These are phyloP conservation scores for Armadillidium nasatum DNA, from an alignment of 1,140 invertebrate species.

Conservation along the genomic window DNA sequence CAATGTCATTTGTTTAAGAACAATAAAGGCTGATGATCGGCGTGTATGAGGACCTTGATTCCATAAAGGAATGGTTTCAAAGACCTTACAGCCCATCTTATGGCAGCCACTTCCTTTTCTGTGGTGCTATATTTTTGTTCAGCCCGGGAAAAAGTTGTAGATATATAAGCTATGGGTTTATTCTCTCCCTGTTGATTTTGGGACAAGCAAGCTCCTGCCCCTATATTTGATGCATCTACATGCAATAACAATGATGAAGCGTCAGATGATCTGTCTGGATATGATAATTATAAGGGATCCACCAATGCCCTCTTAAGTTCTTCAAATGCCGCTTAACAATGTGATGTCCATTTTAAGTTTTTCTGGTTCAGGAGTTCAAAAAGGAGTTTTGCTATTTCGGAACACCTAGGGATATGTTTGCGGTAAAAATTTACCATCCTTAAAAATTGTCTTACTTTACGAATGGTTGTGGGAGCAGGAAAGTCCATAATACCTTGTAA, in stretches of 20 bases:
- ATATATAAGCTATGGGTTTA: neutral
- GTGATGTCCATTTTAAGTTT: too few species aligned
- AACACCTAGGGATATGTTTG: too few species aligned
- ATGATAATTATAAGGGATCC: too few species aligned
- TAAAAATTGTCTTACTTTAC: too few species aligned
- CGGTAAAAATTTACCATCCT: too few species aligned
- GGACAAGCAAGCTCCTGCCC: constrained; percentile 14
- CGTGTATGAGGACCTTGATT: neutral
- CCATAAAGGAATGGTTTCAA: constrained; percentile 7
- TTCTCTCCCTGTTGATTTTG: neutral
- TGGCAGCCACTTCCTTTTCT: constrained; percentile 3
- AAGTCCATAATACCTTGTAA: too few species aligned
- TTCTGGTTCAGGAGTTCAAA: too few species aligned
- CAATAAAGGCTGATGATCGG: constrained; percentile 11
- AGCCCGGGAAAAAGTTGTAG: constrained; percentile 9
- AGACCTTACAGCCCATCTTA: neutral
- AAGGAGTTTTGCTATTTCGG: too few species aligned
- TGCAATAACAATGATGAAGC: neutral
- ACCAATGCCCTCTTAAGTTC: too few species aligned
- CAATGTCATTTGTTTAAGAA: neutral
- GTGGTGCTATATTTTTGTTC: constrained; percentile 1
- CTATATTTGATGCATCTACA: constrained; percentile 12
- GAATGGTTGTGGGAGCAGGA: too few species aligned
- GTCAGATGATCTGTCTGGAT: too few species aligned
- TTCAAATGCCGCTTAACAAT: too few species aligned